Base-by-base conservation (phyloP, 2,888 invertebrate genomes). In the Phyto melanocephala region DNA sequence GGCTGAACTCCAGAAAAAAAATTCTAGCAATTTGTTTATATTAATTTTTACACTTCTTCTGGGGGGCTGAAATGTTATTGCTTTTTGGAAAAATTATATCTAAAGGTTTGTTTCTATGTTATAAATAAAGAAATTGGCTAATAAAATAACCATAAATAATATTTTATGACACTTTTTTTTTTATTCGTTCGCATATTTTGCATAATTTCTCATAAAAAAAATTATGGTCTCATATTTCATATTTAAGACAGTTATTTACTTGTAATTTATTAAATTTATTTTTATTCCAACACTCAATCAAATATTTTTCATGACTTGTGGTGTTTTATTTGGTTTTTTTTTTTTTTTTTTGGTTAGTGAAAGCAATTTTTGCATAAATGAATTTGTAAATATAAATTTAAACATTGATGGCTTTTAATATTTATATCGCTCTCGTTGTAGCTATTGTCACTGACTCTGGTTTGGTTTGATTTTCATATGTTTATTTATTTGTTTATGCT, bases 221-320 rank as follows among this genome's bases (percentile, higher is more conserved):
- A 13, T 15, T 10, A 24, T 1, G 8, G 37, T 54, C 28, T 24
- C 28, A 35, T 50, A 72, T 50, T 70, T 70, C 5, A 70, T 33
- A 70, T 70, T 62, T 35, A 45, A 42, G 42, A 63, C 70, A 68
- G 42, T 70, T 77, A 62, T 77, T 62, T 77, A 63, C 45, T 54
- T 70, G 28, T 42, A 62, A 77, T 77, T 77, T 68, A 77, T 70
- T 63, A 62, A 77, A 77, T 70, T 70, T 54, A 54, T 68, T 76
- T 76, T 52, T 35, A 77, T 70, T 22, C 70, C 35, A 52, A 70
- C 62, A 54, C 62, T 77, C 45, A 70, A 70, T 77, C 70, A 77
- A 77, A 77, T 63, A 54, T 28, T 77, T 60, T 62, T 37, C 33
- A 62, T 77, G 65, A 35, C 47, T 72, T 72, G 60, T 54, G 62